Percentiles rank a stretch among this genome's conserved stretches.
phyloP scores from a whole-genome alignment of 2,797 vertebrate species.

The Lateolabrax maculatus region DNA sequence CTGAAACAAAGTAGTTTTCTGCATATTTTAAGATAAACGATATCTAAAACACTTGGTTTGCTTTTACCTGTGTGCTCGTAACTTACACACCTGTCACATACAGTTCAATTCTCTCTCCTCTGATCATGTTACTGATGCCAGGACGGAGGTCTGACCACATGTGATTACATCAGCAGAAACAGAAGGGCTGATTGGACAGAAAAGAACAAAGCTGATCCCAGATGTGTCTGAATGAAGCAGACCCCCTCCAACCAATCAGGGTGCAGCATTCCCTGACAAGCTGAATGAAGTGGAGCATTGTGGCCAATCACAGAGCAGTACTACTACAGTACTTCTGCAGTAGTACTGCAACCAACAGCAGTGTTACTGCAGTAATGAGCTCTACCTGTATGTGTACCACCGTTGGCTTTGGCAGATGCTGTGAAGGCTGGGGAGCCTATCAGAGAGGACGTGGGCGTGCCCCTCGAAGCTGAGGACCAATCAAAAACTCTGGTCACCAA shows the following conservation, averaged over 20 bases:
- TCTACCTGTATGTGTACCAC: conserved; percentile 71
- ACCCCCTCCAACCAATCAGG: conserved; percentile 46
- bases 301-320: conserved; percentile 32
- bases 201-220: not conserved
- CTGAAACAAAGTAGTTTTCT: too few relatives aligned
- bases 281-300: conserved; percentile 26
- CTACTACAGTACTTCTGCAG: not conserved
- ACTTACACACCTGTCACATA: too few relatives aligned
- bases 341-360: not conserved
- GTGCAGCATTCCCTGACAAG: conserved; percentile 32
- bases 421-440: conserved; percentile 74
- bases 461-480: conserved; percentile 75
- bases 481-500: conserved; percentile 63
- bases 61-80: too few relatives aligned
- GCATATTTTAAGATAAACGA: too few relatives aligned
- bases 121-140: not conserved
- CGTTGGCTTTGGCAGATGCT: conserved; percentile 60
- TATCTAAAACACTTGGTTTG: too few relatives aligned
- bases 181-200: conserved; percentile 7
- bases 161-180: conserved; percentile 1
- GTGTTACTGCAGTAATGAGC: not conserved
- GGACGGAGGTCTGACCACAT: conserved; percentile 24
- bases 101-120: too few relatives aligned
- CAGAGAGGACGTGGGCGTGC: conserved; percentile 63
- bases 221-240: conserved; percentile 24